These are phyloP conservation scores for Drosophila murphyi DNA, from an alignment of 1,140 invertebrate genomes.

Conservation along the genomic window DNA sequence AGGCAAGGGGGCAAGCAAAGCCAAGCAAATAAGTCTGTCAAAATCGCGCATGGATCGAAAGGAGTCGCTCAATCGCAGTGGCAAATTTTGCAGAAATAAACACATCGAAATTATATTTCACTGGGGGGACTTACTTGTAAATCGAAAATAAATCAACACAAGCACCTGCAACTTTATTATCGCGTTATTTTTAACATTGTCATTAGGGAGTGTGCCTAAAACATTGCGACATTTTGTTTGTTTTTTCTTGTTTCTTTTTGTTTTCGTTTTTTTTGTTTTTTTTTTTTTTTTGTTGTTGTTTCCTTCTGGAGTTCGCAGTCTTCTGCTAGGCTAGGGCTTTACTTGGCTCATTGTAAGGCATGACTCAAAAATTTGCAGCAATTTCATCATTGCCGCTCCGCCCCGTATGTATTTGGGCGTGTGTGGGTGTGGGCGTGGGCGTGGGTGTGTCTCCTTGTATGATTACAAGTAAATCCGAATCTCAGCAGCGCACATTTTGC, in stretches of 20 bases:
- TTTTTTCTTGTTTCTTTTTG: background rate
- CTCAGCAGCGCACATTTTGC: slow-evolving; percentile 58
- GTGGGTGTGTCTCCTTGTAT: slow-evolving; percentile 14
- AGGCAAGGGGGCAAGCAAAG: background rate
- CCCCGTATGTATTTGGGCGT: background rate
- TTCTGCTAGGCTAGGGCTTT: slow-evolving; percentile 2
- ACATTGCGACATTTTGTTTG: background rate
- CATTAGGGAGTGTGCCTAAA: slow-evolving; percentile 41
- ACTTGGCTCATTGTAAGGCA: slow-evolving; percentile 50
- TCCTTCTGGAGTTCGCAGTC: background rate
- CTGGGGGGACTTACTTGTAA: slow-evolving; percentile 70
- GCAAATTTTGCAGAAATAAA: slow-evolving; percentile 65
- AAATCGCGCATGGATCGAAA: slow-evolving; percentile 23
- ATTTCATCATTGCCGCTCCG: slow-evolving; percentile 43
- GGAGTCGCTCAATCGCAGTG: slow-evolving; percentile 57
- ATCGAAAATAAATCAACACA: slow-evolving; percentile 70
- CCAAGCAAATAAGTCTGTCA: slow-evolving; percentile 42
- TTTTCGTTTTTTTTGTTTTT: background rate
- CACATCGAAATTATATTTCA: slow-evolving; percentile 79
- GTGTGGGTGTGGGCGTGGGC: background rate
- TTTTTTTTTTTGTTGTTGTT: background rate
- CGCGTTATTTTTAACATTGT: slow-evolving; percentile 34
- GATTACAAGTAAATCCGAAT: slow-evolving; percentile 53
- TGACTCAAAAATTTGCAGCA: slow-evolving; percentile 67
- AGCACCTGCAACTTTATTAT: slow-evolving; percentile 47